Evolutionary conservation across 2,113 vertebrate species (phyloP).

Genomic region (Carettochelys insculpta): DNA sequence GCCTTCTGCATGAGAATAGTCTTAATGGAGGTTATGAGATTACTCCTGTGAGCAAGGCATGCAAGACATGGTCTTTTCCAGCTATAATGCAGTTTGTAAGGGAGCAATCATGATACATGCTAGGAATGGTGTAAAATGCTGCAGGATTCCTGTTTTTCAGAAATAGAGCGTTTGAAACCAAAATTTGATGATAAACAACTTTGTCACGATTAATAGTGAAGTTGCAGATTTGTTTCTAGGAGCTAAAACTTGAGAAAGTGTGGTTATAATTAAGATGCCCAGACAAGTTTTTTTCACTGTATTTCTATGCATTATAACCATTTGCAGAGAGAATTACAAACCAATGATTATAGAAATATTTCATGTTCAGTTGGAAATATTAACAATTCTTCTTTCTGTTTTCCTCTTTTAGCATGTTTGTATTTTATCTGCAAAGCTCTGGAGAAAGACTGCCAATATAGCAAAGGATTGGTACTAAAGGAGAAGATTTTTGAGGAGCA

Average conservation of each 20-base stretch:
- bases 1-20: not conserved
- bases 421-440: constrained; percentile 96
- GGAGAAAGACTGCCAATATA: constrained; percentile 92
- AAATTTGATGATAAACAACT: not conserved
- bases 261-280: not conserved
- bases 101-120: not conserved
- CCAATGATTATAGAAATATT: not conserved
- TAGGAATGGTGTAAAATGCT: not conserved
- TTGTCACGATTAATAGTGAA: not conserved
- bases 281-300: not conserved
- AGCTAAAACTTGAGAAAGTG: not conserved
- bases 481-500: constrained; percentile 97
- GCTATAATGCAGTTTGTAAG: not conserved
- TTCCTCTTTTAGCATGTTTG: constrained; percentile 84
- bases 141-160: not conserved
- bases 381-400: not conserved
- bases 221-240: not conserved
- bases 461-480: constrained; percentile 93
- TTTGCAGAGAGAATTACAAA: not conserved
- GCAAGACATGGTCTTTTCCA: not conserved
- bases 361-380: not conserved
- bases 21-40: not conserved
- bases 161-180: not conserved
- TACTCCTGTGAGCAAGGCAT: accelerated
- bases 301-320: not conserved